phyloP scores from a whole-genome alignment of 2,888 invertebrate genomes.

The Drosophila cognata region DNA sequence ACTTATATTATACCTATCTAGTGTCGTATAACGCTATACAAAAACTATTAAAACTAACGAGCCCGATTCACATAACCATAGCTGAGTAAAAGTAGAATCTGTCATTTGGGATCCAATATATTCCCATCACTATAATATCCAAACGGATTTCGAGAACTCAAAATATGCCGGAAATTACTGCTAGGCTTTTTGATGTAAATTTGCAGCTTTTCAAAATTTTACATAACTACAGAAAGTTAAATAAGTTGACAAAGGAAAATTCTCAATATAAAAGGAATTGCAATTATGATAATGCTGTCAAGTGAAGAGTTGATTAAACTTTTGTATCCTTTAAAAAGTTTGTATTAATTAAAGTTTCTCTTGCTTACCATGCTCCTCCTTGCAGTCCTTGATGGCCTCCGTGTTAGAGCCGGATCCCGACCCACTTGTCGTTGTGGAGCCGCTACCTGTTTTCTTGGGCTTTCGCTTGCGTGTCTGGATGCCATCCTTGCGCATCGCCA shows the following conservation, averaged over 20 bases:
- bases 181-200: background rate
- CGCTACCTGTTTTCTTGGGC: slow-evolving; percentile 91
- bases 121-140: background rate
- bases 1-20: background rate
- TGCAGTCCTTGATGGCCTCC: slow-evolving; percentile 74
- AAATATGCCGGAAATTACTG: background rate
- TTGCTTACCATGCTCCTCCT: slow-evolving; percentile 75
- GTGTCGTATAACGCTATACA: background rate
- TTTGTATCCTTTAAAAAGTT: background rate
- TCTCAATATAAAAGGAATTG: background rate
- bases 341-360: background rate
- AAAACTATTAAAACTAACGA: too few species aligned
- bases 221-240: background rate
- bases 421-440: slow-evolving; percentile 63
- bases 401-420: slow-evolving; percentile 50
- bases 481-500: slow-evolving; percentile 98
- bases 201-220: background rate
- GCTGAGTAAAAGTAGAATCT: background rate
- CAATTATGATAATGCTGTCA: background rate
- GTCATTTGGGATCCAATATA: background rate
- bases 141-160: background rate
- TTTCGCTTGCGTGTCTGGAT: slow-evolving; percentile 98
- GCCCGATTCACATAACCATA: background rate
- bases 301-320: background rate
- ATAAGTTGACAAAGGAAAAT: background rate